Conservation (phyloP, 2,797 vertebrate genomes). For the Sarcophilus harrisii region DNA sequence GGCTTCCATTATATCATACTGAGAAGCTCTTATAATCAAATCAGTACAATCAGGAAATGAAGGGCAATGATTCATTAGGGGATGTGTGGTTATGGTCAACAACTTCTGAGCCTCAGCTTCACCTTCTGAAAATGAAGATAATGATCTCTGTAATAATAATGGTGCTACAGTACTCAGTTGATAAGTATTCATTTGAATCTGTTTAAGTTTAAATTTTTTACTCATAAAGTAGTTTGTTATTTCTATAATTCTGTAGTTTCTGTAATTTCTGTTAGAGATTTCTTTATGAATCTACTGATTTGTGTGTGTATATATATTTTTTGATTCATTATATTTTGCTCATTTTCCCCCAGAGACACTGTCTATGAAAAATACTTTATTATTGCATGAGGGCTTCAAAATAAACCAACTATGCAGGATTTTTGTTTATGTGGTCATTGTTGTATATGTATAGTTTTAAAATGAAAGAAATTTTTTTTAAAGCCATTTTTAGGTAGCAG, state of each 20-base stretch:
- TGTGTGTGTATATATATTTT: not conserved
- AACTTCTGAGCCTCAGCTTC: not conserved
- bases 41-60: not conserved
- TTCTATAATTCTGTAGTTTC: no score
- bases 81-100: not conserved
- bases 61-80: not conserved
- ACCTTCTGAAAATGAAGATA: not conserved
- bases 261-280: not conserved
- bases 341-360: not conserved
- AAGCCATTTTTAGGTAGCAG: slow-evolving; percentile 98
- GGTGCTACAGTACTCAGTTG: not conserved
- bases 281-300: not conserved
- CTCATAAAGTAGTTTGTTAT: not conserved
- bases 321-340: not conserved
- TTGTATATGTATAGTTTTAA: slow-evolving; percentile 43
- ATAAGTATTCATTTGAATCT: not conserved
- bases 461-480: slow-evolving; percentile 62
- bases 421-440: slow-evolving; percentile 58
- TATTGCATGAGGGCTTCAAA: slow-evolving; percentile 22
- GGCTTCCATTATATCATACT: not conserved
- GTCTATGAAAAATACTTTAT: not conserved
- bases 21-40: not conserved
- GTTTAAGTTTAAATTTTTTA: not conserved
- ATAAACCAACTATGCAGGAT: slow-evolving; percentile 9
- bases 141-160: not conserved